Conservation (phyloP, 2,888 invertebrate species). For the Platycheirus albimanus region DNA sequence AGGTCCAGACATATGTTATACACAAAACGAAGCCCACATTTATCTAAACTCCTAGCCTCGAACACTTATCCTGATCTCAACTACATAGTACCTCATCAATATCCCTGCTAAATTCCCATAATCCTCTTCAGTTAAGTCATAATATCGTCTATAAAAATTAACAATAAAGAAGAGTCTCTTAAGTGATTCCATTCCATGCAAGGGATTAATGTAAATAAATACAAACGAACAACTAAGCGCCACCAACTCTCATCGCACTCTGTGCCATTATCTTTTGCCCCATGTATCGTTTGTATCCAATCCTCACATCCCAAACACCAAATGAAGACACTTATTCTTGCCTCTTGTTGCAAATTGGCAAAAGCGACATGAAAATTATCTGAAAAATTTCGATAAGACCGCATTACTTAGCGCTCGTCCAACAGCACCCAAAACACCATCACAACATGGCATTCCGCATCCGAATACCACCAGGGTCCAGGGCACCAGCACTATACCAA, state of each 20-base stretch:
- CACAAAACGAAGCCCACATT: too few relatives aligned
- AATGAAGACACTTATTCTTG: conserved; percentile 64
- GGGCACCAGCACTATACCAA: too few relatives aligned
- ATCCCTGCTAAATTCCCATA: conserved; percentile 51
- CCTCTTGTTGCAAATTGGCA: conserved; percentile 70
- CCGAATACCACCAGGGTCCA: conserved; percentile 30
- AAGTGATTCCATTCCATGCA: too few relatives aligned
- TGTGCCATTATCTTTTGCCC: conserved; percentile 12
- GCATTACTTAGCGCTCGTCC: conserved; percentile 69
- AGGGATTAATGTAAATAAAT: neutral
- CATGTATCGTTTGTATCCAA: conserved; percentile 12
- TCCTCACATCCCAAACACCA: conserved; percentile 22
- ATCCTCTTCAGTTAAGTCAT: conserved; percentile 28
- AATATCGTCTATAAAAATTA: neutral
- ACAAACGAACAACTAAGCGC: conserved; percentile 57
- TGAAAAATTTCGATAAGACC: conserved; percentile 74
- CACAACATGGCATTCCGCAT: conserved; percentile 43
- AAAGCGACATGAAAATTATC: conserved; percentile 73
- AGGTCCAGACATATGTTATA: too few relatives aligned
- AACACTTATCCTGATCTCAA: too few relatives aligned
- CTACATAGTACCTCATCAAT: conserved; percentile 32
- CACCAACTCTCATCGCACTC: conserved; percentile 53
- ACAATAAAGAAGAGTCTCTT: too few relatives aligned
- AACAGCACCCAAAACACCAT: conserved; percentile 59
- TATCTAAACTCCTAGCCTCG: too few relatives aligned